Conservation (phyloP, 2,113 vertebrate genomes). For the Oncorhynchus mykiss region DNA sequence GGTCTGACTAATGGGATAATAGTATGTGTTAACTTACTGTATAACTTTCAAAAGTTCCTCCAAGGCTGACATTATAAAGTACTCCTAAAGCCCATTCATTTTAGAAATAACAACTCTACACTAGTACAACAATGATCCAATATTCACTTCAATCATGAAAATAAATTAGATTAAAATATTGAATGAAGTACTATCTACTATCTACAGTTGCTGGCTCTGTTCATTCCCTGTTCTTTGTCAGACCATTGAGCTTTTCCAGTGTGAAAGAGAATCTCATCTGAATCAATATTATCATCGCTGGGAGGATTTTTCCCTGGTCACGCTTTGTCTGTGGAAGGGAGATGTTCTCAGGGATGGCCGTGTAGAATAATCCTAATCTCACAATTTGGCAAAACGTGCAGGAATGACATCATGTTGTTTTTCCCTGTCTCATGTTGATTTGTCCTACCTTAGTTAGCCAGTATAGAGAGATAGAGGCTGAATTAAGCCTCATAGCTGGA, state of each 20-base stretch:
- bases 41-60: too few relatives aligned
- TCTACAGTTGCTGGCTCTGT: background rate
- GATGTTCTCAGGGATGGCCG: conserved; percentile 40
- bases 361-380: conserved; percentile 68
- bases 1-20: background rate
- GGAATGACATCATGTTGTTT: conserved; percentile 49
- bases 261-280: conserved; percentile 25
- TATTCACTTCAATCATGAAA: too few relatives aligned
- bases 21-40: too few relatives aligned
- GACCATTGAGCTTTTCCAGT: conserved; percentile 14
- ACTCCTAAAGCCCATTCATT: too few relatives aligned
- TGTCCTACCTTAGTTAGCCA: conserved; percentile 3
- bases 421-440: conserved; percentile 11
- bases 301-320: conserved; percentile 33
- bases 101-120: too few relatives aligned
- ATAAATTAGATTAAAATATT: background rate
- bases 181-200: background rate
- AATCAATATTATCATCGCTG: conserved; percentile 30
- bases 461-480: background rate
- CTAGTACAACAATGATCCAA: too few relatives aligned
- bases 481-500: background rate
- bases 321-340: conserved; percentile 44
- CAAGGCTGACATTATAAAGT: too few relatives aligned
- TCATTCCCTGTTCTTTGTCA: background rate
- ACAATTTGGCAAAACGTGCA: conserved; percentile 41